Percentiles rank a stretch among this genome's conserved stretches.
These are phyloP conservation scores for Psix sp. DNA, from an alignment of 1,140 invertebrate genomes.

Conservation along the genomic window DNA sequence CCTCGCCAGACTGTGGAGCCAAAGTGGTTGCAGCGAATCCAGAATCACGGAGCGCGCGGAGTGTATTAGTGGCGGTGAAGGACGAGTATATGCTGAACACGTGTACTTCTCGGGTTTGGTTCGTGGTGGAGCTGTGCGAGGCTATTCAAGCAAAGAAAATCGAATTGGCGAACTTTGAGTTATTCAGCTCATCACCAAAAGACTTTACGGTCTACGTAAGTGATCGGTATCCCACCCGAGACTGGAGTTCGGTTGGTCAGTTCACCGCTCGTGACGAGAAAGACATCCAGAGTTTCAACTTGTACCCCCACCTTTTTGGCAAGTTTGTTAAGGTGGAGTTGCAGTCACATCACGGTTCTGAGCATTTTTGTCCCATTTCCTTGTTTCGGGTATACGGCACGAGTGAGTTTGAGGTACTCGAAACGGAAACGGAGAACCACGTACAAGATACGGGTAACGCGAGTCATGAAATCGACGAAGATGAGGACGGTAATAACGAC, in stretches of 20 bases:
- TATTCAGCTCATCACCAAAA: constrained; percentile 97
- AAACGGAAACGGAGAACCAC: constrained; percentile 84
- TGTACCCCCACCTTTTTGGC: constrained; percentile 89
- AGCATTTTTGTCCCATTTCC: constrained; percentile 98
- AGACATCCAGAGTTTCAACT: constrained; percentile 90
- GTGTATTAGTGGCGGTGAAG: constrained; percentile 89
- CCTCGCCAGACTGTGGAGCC: constrained; percentile 96
- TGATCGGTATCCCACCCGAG: constrained; percentile 93
- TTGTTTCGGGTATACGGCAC: constrained; percentile 94
- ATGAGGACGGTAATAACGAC: constrained; percentile 80
- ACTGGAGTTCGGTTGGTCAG: constrained; percentile 92
- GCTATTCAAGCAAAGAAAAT: constrained; percentile 95
- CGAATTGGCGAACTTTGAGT: constrained; percentile 97
- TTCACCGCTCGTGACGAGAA: constrained; percentile 92
- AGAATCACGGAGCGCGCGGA: constrained; percentile 90
- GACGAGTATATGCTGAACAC: constrained; percentile 99
- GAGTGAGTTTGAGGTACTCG: constrained; percentile 91
- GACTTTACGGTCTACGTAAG: constrained; percentile 92
- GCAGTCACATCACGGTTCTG: constrained; percentile 93
- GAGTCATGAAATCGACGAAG: constrained; percentile 77
- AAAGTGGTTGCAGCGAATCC: constrained; percentile 95
- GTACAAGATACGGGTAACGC: constrained; percentile 53
- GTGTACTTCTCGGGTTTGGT: constrained; percentile 94
- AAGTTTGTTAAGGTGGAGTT: constrained; percentile 97
- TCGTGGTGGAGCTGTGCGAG: constrained; percentile 98